phyloP scores from a whole-genome alignment of 1,140 invertebrate species.

The Cephus cinctus region DNA sequence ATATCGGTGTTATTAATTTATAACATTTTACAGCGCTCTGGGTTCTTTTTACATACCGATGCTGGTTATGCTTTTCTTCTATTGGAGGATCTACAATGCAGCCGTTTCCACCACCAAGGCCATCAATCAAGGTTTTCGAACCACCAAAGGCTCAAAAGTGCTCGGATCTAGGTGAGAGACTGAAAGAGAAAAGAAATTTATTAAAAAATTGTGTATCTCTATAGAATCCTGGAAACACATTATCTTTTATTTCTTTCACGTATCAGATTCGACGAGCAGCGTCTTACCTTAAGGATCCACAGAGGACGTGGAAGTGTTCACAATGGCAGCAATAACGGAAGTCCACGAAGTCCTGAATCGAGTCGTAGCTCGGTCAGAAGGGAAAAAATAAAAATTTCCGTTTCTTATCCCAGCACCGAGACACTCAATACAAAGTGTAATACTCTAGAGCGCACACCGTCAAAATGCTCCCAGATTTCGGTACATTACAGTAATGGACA shows the following conservation, averaged over 20 bases:
- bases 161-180: conserved; percentile 42
- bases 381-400: conserved; percentile 79
- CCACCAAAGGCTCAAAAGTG: conserved; percentile 72
- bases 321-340: conserved; percentile 60
- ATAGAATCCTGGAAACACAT: too few species aligned
- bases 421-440: conserved; percentile 62
- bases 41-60: conserved; percentile 96
- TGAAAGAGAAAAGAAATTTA: too few species aligned
- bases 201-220: too few species aligned
- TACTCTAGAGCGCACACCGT: conserved; percentile 47
- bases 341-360: conserved; percentile 41
- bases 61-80: conserved; percentile 95
- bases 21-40: conserved; percentile 84
- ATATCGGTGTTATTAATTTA: too few species aligned
- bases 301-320: conserved; percentile 69
- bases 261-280: conserved; percentile 81
- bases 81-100: conserved; percentile 92
- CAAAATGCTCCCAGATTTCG: conserved; percentile 44
- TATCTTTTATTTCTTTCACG: too few species aligned
- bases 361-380: conserved; percentile 55
- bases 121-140: conserved; percentile 90
- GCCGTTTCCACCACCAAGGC: conserved; percentile 87
- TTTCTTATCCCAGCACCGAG: conserved; percentile 78
- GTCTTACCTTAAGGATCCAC: conserved; percentile 89
- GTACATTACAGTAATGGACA: conserved; percentile 51